phyloP scores from a whole-genome alignment of 1,140 invertebrate genomes.

The Aporrectodea caliginosa region DNA sequence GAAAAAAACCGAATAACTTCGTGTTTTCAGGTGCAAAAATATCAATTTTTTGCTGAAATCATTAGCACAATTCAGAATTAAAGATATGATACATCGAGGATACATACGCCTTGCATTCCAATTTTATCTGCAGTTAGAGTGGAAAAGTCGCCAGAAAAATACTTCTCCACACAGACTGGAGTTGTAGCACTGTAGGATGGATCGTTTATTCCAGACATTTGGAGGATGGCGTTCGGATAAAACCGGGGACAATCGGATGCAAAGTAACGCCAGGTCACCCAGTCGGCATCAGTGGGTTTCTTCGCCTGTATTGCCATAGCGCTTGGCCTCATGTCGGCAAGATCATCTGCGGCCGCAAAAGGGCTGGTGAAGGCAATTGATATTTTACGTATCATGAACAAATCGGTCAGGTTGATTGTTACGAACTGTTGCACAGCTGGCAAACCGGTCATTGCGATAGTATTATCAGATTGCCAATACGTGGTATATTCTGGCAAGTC shows the following conservation, averaged over 20 bases:
- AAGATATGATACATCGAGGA: too few species aligned
- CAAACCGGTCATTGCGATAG: neutral
- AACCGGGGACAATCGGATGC: neutral
- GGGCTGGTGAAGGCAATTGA: slow-evolving; percentile 18
- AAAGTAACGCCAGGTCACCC: neutral
- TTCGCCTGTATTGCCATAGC: slow-evolving; percentile 12
- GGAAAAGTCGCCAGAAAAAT: neutral
- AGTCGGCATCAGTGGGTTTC: neutral
- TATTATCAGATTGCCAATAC: slow-evolving; percentile 28
- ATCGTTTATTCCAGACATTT: neutral
- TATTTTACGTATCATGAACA: slow-evolving; percentile 15
- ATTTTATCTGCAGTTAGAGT: neutral
- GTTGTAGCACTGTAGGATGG: neutral
- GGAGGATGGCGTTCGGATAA: neutral
- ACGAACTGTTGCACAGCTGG: slow-evolving; percentile 21
- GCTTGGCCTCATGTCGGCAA: slow-evolving; percentile 14
- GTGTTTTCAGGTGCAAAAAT: too few species aligned
- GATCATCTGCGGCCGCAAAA: neutral
- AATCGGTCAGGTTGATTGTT: neutral
- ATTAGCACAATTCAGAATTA: too few species aligned
- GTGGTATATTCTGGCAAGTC: slow-evolving; percentile 1
- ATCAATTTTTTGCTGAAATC: too few species aligned
- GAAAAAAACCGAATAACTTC: too few species aligned
- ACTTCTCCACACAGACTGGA: neutral
- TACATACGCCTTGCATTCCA: too few species aligned